phyloP scores from a whole-genome alignment of 2,113 vertebrate species.

The Chinchilla lanigera region DNA sequence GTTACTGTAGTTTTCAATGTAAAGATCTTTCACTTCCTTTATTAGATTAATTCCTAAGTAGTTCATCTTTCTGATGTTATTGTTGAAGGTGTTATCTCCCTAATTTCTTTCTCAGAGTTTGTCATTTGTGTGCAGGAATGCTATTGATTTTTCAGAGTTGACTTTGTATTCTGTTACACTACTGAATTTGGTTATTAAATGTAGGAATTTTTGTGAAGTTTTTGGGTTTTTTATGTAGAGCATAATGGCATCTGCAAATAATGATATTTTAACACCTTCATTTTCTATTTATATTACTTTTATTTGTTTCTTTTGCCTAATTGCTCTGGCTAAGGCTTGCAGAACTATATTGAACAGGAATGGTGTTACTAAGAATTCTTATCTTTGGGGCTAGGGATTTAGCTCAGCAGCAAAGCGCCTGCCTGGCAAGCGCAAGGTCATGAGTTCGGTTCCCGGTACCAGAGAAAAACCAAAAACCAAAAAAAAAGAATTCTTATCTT shows the following conservation, averaged over 20 bases:
- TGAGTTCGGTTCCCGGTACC: too few relatives aligned
- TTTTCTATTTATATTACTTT: not conserved
- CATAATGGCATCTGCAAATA: not conserved
- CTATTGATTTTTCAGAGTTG: not conserved
- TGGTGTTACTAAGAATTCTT: not conserved
- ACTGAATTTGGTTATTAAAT: not conserved
- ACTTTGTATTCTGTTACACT: not conserved
- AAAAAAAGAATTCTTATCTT: not conserved
- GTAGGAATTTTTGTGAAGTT: not conserved
- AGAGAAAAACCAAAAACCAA: too few relatives aligned
- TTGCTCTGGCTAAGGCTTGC: not conserved
- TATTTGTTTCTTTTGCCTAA: not conserved
- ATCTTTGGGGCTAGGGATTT: too few relatives aligned
- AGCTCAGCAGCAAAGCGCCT: too few relatives aligned
- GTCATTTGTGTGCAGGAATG: not conserved
- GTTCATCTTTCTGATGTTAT: not conserved
- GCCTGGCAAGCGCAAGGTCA: too few relatives aligned
- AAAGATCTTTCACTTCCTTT: not conserved
- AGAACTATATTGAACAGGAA: not conserved
- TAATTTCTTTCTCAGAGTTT: not conserved
- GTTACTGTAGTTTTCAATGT: not conserved
- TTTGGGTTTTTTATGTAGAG: not conserved
- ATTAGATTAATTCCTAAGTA: not conserved
- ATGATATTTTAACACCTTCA: not conserved
- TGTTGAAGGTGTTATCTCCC: not conserved